Evolutionary conservation across 1,140 invertebrate species (phyloP).

Genomic region (Chironomus striatipennis): DNA sequence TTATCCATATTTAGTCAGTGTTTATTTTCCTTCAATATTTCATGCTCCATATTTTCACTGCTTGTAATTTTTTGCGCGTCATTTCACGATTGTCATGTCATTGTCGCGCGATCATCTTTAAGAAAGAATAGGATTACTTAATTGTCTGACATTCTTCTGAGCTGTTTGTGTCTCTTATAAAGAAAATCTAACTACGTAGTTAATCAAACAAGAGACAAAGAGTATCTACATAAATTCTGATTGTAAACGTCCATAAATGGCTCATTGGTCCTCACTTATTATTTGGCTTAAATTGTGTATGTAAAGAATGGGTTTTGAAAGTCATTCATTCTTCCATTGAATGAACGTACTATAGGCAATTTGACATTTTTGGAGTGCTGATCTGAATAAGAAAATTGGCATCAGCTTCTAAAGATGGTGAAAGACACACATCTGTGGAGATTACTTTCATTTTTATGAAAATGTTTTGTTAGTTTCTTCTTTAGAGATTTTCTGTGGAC

Average conservation of each 20-base stretch:
- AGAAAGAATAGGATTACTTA: too few species aligned
- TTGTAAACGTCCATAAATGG: neutral
- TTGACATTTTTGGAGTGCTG: neutral
- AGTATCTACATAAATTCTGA: neutral
- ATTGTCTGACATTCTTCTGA: too few species aligned
- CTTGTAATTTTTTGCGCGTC: too few species aligned
- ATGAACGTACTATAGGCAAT: neutral
- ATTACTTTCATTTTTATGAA: neutral
- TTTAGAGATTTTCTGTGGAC: too few species aligned
- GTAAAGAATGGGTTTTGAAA: neutral
- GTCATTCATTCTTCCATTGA: constrained; percentile 2
- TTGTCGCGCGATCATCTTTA: too few species aligned
- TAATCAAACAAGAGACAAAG: neutral
- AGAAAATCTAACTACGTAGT: neutral
- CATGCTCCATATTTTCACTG: too few species aligned
- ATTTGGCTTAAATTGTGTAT: neutral
- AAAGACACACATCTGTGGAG: neutral
- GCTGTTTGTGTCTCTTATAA: neutral
- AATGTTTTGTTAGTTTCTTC: neutral
- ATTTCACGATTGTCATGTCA: too few species aligned
- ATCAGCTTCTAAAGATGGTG: neutral
- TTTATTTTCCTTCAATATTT: too few species aligned
- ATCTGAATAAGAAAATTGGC: neutral
- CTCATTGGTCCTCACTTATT: neutral
- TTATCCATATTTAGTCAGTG: too few species aligned